Evolutionary conservation across 1,140 invertebrate genomes (phyloP).

Genomic region (Pygmarrhopalites habei): DNA sequence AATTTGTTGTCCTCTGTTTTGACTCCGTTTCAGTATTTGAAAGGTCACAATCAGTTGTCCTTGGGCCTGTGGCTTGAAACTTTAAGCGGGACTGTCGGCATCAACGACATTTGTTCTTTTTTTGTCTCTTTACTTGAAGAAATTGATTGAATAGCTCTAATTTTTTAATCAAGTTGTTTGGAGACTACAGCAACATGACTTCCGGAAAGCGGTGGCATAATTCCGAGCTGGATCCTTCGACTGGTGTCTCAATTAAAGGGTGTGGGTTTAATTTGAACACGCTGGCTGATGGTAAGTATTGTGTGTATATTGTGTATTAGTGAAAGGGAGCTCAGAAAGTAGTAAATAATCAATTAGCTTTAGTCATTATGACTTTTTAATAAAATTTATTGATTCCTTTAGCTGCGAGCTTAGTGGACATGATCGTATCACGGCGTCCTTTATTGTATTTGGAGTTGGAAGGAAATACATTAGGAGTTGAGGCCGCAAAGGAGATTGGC

Average conservation of each 20-base stretch:
- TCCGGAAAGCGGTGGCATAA: background rate
- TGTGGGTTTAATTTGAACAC: slow-evolving; percentile 58
- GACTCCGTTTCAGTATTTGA: too few relatives aligned
- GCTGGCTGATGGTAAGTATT: slow-evolving; percentile 56
- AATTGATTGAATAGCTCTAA: background rate
- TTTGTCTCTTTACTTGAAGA: background rate
- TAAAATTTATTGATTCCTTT: too few relatives aligned
- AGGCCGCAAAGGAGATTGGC: slow-evolving; percentile 75
- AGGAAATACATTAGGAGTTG: slow-evolving; percentile 86
- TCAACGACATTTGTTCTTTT: background rate
- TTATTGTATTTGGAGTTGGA: slow-evolving; percentile 72
- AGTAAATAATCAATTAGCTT: background rate
- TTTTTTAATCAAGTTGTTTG: background rate
- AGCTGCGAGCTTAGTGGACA: slow-evolving; percentile 58
- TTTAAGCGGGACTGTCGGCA: too few relatives aligned
- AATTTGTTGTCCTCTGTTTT: too few relatives aligned
- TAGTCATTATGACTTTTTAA: too few relatives aligned
- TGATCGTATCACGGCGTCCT: slow-evolving; percentile 54
- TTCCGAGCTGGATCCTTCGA: slow-evolving; percentile 1
- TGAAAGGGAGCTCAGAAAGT: background rate
- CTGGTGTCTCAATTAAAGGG: slow-evolving; percentile 59
- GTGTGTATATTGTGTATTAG: background rate
- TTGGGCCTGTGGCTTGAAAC: background rate
- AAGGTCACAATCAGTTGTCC: too few relatives aligned
- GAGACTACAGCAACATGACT: background rate